Percentiles rank a stretch among this genome's conserved stretches.
Evolutionary conservation across 2,113 vertebrate genomes (phyloP).

Genomic region (Oreochromis spilurus): DNA sequence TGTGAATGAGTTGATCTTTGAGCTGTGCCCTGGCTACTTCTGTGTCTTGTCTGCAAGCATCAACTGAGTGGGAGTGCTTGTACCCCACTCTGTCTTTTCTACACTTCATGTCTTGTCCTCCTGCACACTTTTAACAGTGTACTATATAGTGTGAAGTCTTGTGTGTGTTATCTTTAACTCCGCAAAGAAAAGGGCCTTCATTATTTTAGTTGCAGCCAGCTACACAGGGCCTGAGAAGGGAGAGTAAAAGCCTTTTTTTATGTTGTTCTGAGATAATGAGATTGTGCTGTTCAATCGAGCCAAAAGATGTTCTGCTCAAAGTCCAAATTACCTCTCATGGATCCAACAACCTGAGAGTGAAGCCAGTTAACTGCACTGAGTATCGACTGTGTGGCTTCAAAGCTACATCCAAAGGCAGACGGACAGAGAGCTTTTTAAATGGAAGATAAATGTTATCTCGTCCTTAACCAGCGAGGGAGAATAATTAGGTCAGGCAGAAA

Average conservation of each 20-base stretch:
- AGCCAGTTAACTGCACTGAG: background rate
- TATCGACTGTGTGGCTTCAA: background rate
- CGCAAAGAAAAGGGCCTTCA: background rate
- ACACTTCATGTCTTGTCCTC: background rate
- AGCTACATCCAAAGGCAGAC: background rate
- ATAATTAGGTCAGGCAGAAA: background rate
- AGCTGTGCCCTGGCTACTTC: background rate
- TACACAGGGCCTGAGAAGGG: background rate
- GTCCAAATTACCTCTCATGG: background rate
- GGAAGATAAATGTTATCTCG: background rate
- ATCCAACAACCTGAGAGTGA: background rate
- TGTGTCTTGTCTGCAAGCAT: background rate
- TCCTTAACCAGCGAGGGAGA: background rate
- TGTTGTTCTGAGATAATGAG: constrained; percentile 23
- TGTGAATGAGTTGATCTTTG: constrained; percentile 34
- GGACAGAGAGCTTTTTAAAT: background rate
- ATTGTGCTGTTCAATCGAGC: constrained; percentile 30
- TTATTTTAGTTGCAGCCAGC: background rate
- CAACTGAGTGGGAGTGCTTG: background rate
- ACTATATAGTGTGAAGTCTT: background rate
- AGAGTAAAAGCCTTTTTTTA: background rate
- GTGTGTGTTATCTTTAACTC: background rate
- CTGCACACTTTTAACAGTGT: background rate
- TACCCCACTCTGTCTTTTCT: background rate
- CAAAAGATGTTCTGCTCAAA: constrained; percentile 19